phyloP scores from a whole-genome alignment of 2,113 vertebrate genomes.

The Anguilla rostrata region DNA sequence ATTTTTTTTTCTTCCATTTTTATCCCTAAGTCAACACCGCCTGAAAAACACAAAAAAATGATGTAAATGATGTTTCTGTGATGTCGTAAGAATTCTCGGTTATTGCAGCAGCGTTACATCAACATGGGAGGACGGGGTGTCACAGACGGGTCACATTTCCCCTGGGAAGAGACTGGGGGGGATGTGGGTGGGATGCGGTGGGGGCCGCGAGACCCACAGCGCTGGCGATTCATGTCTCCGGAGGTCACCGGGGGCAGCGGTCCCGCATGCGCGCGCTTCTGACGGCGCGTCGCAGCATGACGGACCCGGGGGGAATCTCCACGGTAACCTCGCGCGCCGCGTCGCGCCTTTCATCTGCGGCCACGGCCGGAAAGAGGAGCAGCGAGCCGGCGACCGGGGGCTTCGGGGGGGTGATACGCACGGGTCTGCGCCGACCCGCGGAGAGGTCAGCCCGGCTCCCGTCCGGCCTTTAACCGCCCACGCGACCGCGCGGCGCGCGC shows the following conservation, averaged over 20 bases:
- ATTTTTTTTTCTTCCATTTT: neutral
- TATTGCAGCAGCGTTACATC: neutral
- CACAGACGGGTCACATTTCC: neutral
- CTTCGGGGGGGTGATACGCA: slow-evolving; percentile 23
- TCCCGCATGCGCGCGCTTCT: neutral
- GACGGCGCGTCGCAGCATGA: neutral
- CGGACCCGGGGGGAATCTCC: slow-evolving; percentile 55
- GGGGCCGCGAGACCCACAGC: neutral
- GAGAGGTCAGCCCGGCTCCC: slow-evolving; percentile 53
- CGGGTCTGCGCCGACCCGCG: slow-evolving; percentile 57
- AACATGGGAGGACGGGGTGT: neutral
- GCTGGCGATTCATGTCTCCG: neutral
- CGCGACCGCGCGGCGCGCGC: neutral
- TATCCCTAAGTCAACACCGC: neutral
- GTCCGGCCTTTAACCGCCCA: slow-evolving; percentile 59
- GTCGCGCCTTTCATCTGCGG: slow-evolving; percentile 41
- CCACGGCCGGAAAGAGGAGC: slow-evolving; percentile 21
- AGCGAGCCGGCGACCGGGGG: neutral
- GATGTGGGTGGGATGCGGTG: neutral
- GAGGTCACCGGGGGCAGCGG: neutral
- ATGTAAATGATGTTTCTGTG: neutral
- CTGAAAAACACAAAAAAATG: neutral
- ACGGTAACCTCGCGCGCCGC: slow-evolving; percentile 24
- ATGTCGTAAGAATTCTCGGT: neutral
- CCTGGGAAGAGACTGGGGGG: neutral